Percentiles rank a stretch among this genome's conserved stretches.
phyloP scores from a whole-genome alignment of 2,797 vertebrate genomes.

The Megalops cyprinoides region DNA sequence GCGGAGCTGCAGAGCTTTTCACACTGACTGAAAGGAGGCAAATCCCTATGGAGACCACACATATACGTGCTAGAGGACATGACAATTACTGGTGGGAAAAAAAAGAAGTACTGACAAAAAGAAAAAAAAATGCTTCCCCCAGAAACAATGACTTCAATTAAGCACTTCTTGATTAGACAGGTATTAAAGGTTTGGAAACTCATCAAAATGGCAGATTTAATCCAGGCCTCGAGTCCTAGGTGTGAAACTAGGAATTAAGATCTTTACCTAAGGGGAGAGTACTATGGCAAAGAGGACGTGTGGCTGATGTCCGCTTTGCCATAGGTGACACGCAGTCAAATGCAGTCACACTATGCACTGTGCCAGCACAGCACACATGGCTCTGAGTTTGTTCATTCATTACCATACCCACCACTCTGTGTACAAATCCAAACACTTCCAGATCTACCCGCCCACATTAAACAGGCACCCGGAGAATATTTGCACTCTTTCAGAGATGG shows the following conservation, averaged over 20 bases:
- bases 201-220: neutral
- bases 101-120: no score
- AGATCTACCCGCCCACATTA: conserved; percentile 54
- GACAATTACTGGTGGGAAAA: neutral
- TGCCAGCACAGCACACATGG: no score
- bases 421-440: conserved; percentile 72
- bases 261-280: neutral
- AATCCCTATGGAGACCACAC: neutral
- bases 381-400: conserved; percentile 66
- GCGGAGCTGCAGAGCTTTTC: neutral
- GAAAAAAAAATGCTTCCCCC: neutral
- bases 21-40: neutral
- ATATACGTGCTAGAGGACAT: neutral
- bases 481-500: neutral
- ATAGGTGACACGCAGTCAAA: neutral
- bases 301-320: neutral
- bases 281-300: neutral
- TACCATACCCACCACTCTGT: conserved; percentile 74
- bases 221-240: neutral
- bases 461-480: neutral
- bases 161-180: neutral
- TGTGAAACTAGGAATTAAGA: neutral
- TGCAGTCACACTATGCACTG: no score
- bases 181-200: neutral
- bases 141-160: conserved; percentile 7